Conservation (phyloP, 2,888 invertebrate species). For the Ceramica pisi region DNA sequence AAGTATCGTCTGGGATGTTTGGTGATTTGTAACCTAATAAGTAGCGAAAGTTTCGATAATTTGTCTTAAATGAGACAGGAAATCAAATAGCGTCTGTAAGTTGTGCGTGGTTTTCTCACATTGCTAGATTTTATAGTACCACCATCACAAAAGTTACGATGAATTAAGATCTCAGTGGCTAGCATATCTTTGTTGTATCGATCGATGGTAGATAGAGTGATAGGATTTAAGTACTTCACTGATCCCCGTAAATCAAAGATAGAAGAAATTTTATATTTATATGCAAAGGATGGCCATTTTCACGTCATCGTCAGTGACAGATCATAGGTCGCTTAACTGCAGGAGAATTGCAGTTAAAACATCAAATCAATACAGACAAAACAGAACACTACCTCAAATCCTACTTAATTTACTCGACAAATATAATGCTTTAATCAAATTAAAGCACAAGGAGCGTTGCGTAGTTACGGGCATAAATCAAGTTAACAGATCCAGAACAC, state of each 20-base stretch:
- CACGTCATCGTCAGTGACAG: background rate
- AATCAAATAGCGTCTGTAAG: background rate
- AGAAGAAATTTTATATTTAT: too few relatives aligned
- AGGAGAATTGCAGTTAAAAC: background rate
- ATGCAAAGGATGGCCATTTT: too few relatives aligned
- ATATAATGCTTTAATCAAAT: conserved; percentile 52
- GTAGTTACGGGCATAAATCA: conserved; percentile 64
- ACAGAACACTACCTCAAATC: background rate
- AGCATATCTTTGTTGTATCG: background rate
- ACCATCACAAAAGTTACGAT: too few relatives aligned
- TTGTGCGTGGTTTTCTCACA: background rate
- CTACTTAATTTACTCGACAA: conserved; percentile 15
- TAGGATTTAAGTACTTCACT: too few relatives aligned
- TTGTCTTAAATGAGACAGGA: background rate
- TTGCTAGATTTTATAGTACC: background rate
- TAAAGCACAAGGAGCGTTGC: conserved; percentile 50
- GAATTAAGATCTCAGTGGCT: too few relatives aligned
- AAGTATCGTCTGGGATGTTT: conserved; percentile 35
- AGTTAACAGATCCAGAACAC: conserved; percentile 66
- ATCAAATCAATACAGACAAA: background rate
- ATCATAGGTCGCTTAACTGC: background rate
- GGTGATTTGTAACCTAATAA: conserved; percentile 14
- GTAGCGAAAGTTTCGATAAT: background rate
- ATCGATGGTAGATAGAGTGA: background rate
- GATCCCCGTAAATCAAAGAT: too few relatives aligned